These are phyloP conservation scores for Archivesica marissinica DNA, from an alignment of 1,140 invertebrate genomes.

Conservation along the genomic window DNA sequence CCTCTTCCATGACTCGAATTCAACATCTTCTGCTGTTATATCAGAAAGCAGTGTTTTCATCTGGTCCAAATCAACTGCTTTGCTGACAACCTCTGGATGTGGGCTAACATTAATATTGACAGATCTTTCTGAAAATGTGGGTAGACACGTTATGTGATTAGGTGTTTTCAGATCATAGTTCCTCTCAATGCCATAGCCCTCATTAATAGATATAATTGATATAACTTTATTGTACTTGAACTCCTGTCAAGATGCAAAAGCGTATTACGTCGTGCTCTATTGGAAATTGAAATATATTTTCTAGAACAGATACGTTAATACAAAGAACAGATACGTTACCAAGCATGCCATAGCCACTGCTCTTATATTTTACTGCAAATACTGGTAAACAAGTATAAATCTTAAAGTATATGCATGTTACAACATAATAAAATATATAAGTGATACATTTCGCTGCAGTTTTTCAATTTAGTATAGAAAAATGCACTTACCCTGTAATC, in stretches of 20 bases:
- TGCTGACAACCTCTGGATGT: background rate
- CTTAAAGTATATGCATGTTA: background rate
- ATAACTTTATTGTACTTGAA: no score
- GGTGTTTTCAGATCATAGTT: no score
- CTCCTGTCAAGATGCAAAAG: no score
- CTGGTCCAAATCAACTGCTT: background rate
- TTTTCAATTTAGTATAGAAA: background rate
- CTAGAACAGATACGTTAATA: background rate
- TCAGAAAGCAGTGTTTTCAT: background rate
- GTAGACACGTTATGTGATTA: no score
- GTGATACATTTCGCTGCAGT: background rate
- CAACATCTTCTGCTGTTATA: slow-evolving; percentile 22
- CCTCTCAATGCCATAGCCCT: no score
- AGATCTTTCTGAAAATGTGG: slow-evolving; percentile 14
- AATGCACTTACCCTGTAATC: background rate
- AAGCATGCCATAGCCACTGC: background rate
- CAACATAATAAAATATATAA: background rate
- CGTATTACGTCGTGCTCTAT: no score
- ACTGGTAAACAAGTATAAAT: background rate
- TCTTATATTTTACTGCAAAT: background rate
- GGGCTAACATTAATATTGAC: background rate
- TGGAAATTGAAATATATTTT: no score
- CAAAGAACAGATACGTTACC: background rate
- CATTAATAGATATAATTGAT: no score
- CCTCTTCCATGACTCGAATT: slow-evolving; percentile 4